Evolutionary conservation across 1,140 invertebrate species (phyloP).

Genomic region (Scaptomyza graminum): DNA sequence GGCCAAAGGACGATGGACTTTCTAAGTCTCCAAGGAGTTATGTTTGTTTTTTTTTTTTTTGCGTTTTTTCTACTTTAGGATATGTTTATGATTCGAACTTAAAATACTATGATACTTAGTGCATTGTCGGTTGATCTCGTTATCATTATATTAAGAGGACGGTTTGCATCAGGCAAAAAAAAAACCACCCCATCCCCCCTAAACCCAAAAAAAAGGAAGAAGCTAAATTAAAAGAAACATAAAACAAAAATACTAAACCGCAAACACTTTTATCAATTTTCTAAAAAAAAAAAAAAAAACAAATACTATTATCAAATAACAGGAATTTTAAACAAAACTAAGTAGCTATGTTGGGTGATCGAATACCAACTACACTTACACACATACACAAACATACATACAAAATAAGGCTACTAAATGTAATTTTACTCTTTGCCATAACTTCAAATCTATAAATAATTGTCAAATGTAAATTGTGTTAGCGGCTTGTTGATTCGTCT

Average conservation of each 20-base stretch:
- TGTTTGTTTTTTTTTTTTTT: constrained; percentile 4
- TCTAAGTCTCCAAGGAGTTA: constrained; percentile 3
- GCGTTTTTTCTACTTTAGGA: constrained; percentile 1
- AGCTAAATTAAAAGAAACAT: too few relatives aligned
- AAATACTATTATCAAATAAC: constrained; percentile 7
- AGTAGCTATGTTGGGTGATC: neutral
- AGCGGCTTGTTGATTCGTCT: neutral
- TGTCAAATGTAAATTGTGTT: constrained; percentile 11
- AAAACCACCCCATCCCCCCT: too few relatives aligned
- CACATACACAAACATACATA: constrained; percentile 9
- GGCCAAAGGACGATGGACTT: neutral
- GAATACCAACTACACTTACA: constrained; percentile 14
- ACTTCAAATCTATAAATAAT: constrained; percentile 7
- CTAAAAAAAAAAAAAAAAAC: constrained; percentile 9
- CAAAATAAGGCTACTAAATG: constrained; percentile 12
- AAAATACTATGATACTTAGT: constrained; percentile 3
- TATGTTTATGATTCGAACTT: constrained; percentile 16
- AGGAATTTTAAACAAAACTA: neutral
- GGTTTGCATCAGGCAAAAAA: constrained; percentile 3
- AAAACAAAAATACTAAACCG: neutral
- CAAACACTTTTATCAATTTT: constrained; percentile 35
- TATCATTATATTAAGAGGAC: constrained; percentile 67
- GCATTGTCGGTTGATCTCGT: constrained; percentile 42
- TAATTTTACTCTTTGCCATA: constrained; percentile 15
- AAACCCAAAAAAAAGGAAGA: constrained; percentile 8